Evolutionary conservation across 92 coral and sea anemone genomes (phyloP).

Genomic region (Blastomussa wellsi): DNA sequence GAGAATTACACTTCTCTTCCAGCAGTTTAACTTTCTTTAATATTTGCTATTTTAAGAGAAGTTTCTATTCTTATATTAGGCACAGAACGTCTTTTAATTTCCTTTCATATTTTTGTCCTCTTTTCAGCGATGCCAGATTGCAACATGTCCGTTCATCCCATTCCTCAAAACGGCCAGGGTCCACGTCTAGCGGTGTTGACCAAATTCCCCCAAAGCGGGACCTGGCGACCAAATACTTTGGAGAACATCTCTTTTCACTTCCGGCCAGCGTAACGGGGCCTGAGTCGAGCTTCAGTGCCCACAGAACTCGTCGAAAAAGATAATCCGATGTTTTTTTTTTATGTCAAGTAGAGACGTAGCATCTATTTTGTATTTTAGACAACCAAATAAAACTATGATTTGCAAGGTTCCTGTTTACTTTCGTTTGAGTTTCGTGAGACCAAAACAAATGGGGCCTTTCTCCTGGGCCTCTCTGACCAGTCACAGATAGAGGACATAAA

Average conservation of each 20-base stretch:
- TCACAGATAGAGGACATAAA: too few relatives aligned
- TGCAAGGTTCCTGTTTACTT: too few relatives aligned
- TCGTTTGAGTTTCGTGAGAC: too few relatives aligned
- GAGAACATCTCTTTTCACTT: constrained; percentile 89
- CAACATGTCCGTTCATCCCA: constrained; percentile 23
- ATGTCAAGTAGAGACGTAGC: too few relatives aligned
- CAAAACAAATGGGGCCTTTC: too few relatives aligned
- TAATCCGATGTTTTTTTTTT: not conserved
- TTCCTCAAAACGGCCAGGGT: constrained; percentile 37
- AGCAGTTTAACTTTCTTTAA: not conserved
- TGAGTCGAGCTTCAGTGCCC: not conserved
- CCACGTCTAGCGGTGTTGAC: constrained; percentile 23
- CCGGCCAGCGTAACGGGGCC: constrained; percentile 42
- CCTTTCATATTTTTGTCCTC: not conserved
- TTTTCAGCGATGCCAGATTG: constrained; percentile 13
- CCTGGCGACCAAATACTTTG: constrained; percentile 92
- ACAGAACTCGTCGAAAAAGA: constrained; percentile 36
- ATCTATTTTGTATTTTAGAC: not conserved
- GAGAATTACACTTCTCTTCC: not conserved
- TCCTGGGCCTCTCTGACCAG: too few relatives aligned
- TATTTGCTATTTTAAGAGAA: not conserved
- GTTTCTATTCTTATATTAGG: not conserved
- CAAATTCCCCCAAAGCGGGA: constrained; percentile 69
- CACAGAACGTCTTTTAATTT: not conserved
- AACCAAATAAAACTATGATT: too few relatives aligned